Evolutionary conservation across 2,113 vertebrate genomes (phyloP).

Genomic region (Pseudorhombus dupliciocellatus): DNA sequence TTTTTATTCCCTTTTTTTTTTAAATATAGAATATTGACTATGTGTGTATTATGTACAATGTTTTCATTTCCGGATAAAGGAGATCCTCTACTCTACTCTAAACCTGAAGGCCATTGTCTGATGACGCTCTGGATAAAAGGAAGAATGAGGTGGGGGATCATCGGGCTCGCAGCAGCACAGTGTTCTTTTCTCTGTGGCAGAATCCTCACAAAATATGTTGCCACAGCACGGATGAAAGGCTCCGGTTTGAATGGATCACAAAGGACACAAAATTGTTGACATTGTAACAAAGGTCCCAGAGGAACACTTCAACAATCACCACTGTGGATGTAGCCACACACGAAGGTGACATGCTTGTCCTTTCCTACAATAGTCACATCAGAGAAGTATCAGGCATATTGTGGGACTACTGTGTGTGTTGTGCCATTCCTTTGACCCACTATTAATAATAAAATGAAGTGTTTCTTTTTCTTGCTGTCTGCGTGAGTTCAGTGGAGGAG

Average conservation of each 20-base stretch:
- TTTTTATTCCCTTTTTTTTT: no score
- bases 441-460: slow-evolving; percentile 81
- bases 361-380: slow-evolving; percentile 64
- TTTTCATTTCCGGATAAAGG: not conserved
- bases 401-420: slow-evolving; percentile 61
- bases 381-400: slow-evolving; percentile 65
- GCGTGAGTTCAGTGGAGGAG: slow-evolving; percentile 68
- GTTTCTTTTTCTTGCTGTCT: slow-evolving; percentile 72
- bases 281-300: slow-evolving; percentile 49
- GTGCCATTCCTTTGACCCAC: slow-evolving; percentile 74
- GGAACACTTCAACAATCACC: slow-evolving; percentile 53
- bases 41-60: no score
- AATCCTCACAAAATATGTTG: not conserved
- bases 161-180: not conserved
- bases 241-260: slow-evolving; percentile 28
- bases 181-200: slow-evolving; percentile 16
- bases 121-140: not conserved
- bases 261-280: slow-evolving; percentile 48
- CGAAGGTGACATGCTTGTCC: slow-evolving; percentile 60
- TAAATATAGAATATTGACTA: no score
- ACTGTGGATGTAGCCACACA: slow-evolving; percentile 49
- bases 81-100: not conserved
- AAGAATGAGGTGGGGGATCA: not conserved
- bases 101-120: slow-evolving; percentile 25
- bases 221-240: slow-evolving; percentile 19